phyloP scores from a whole-genome alignment of 1,140 invertebrate species.

The Chrysomallon squamiferum region DNA sequence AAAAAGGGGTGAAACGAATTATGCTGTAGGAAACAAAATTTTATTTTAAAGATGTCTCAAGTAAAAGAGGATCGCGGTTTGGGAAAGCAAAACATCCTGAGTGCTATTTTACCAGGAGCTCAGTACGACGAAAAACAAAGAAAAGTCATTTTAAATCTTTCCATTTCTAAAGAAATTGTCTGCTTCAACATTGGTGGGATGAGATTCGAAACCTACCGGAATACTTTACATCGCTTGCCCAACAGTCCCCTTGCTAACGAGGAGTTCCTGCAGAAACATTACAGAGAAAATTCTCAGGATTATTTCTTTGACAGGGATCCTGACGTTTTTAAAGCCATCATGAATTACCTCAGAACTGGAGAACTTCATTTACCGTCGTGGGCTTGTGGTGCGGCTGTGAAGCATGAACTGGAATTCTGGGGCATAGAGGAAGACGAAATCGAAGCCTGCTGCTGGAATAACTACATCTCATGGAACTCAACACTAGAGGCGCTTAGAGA shows the following conservation, averaged over 20 bases:
- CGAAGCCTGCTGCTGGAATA: conserved; percentile 41
- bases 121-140: conserved; percentile 12
- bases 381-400: conserved; percentile 52
- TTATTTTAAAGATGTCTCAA: no score
- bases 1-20: no score
- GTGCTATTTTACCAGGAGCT: conserved; percentile 24
- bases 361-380: conserved; percentile 55
- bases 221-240: conserved; percentile 36
- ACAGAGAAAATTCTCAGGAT: conserved; percentile 72
- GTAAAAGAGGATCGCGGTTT: conserved; percentile 1
- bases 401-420: conserved; percentile 45
- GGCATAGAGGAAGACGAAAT: conserved; percentile 38
- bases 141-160: conserved; percentile 18
- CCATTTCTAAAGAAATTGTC: conserved; percentile 19
- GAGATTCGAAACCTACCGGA: conserved; percentile 43
- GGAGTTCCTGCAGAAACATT: conserved; percentile 41
- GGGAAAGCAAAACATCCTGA: background rate
- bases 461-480: conserved; percentile 38
- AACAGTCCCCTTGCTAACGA: conserved; percentile 32
- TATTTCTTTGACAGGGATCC: conserved; percentile 54
- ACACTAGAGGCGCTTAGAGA: conserved; percentile 30
- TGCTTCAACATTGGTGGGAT: conserved; percentile 43
- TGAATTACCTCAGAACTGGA: conserved; percentile 53
- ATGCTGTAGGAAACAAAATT: no score
- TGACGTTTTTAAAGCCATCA: conserved; percentile 42